Percentiles rank a stretch among this genome's conserved stretches.
Conservation (phyloP, 2,113 vertebrate species). For the Ailurus styani region DNA sequence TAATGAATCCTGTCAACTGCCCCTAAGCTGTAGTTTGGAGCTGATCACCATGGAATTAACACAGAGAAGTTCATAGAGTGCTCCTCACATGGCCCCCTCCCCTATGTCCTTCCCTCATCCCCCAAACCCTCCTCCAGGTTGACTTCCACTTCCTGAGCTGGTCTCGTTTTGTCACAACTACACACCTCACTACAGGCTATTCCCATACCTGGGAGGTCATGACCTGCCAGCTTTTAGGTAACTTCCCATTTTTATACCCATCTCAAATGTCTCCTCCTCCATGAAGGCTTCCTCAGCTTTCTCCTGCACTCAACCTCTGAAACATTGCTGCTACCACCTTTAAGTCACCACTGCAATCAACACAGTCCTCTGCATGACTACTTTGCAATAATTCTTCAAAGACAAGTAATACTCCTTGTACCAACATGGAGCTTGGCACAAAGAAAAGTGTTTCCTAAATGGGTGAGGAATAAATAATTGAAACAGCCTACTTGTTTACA, state of each 20-base stretch:
- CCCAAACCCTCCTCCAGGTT: background rate
- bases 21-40: background rate
- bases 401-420: background rate
- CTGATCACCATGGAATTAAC: background rate
- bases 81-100: accelerated
- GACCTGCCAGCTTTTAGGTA: background rate
- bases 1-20: background rate
- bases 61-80: background rate
- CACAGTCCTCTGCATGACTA: background rate
- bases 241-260: conserved; percentile 18
- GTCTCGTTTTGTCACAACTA: background rate
- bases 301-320: background rate
- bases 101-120: background rate
- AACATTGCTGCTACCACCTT: background rate
- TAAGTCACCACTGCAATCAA: background rate
- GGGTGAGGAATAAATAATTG: background rate
- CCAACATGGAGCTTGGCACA: background rate
- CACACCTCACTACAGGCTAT: background rate
- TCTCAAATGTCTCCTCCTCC: background rate
- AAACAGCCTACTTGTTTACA: background rate
- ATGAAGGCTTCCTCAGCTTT: background rate
- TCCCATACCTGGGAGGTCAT: background rate
- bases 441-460: background rate
- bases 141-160: background rate
- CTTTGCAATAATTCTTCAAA: background rate